Base-by-base conservation (phyloP, 1,140 invertebrate species). In the Apis florea region DNA sequence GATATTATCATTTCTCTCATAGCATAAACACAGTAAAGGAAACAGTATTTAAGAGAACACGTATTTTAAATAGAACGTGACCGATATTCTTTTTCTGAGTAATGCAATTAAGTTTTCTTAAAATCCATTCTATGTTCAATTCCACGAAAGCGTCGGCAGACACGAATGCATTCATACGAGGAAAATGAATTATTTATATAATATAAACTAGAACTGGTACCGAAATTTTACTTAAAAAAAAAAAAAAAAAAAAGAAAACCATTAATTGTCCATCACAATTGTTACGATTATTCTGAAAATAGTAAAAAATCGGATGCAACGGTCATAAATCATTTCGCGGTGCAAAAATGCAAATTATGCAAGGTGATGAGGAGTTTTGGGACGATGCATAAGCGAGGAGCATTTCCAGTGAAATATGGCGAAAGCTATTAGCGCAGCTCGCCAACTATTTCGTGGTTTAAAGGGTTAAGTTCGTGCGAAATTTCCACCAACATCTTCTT, bases 321-420 rank as follows among this genome's bases (percentile, higher is more conserved):
- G 11, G 9, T 54, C 59, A 70, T 82, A 83, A 85, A 85, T 84
- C 74, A 74, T 61, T 47, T n/a, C 9, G 6, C 15, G 54, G 31
- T 59, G 64, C 1, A 85, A 80, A 72, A 85, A 79, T 82, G 61
- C 10, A 56, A 79, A 51, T 58, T 54, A 15, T 31, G 51, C 26
- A 40, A 49, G 49, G 70, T 79, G 68, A 13, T 63, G 31, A 11
- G 53, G 70, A 83, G 61, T 76, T 74, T 63, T 40, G 31, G 21
- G 40, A 17, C 72, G 56, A 82, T 73, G 61, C 64, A 70, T 78
- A 66, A 47, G 58, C 73, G 24, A 1, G 15, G n/a, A 67, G 66
- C 54, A 19, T 54, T 61, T 2, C 11, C 19, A 4, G 54, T 64
- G 51, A 74, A 78, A 85, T 85, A 78, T 61, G 61, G 24, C 2